Percentiles rank a stretch among this genome's conserved stretches.
Evolutionary conservation across 2,888 invertebrate species (phyloP).

Genomic region (Bibio marci): DNA sequence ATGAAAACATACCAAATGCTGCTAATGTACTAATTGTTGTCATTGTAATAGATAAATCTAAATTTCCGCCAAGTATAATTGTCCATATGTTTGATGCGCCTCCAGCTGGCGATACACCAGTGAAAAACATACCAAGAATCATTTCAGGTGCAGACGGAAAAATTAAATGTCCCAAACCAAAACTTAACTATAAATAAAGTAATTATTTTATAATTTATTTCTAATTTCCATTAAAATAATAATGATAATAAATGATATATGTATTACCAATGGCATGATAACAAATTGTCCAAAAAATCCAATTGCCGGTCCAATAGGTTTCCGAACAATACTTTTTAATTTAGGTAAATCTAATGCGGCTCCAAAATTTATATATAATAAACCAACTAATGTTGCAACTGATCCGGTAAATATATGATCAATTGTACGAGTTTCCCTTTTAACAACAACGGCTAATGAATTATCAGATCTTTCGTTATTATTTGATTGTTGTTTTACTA

Average conservation of each 20-base stretch:
- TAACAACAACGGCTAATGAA: slow-evolving; percentile 35
- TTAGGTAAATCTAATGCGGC: slow-evolving; percentile 67
- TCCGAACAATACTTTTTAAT: slow-evolving; percentile 43
- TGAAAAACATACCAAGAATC: slow-evolving; percentile 75
- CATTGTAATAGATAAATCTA: slow-evolving; percentile 89
- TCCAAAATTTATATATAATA: slow-evolving; percentile 82
- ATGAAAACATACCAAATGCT: slow-evolving; percentile 49
- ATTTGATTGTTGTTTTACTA: slow-evolving; percentile 13
- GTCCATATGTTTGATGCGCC: slow-evolving; percentile 97
- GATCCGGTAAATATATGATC: slow-evolving; percentile 59
- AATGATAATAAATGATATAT: slow-evolving; percentile 2
- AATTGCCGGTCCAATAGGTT: slow-evolving; percentile 61
- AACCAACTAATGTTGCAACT: slow-evolving; percentile 55
- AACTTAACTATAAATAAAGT: slow-evolving; percentile 56
- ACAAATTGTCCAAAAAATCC: slow-evolving; percentile 65
- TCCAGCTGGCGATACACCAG: slow-evolving; percentile 78
- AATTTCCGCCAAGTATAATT: slow-evolving; percentile 75
- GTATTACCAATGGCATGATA: slow-evolving; percentile 68
- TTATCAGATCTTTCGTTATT: slow-evolving; percentile 16
- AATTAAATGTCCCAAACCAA: slow-evolving; percentile 44
- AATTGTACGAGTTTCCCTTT: slow-evolving; percentile 42
- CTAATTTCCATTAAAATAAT: neutral
- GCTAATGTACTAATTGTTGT: slow-evolving; percentile 78
- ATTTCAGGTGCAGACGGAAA: slow-evolving; percentile 52
- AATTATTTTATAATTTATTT: neutral